phyloP scores from a whole-genome alignment of 2,797 vertebrate species.

The Pantherophis alleghaniensis region DNA sequence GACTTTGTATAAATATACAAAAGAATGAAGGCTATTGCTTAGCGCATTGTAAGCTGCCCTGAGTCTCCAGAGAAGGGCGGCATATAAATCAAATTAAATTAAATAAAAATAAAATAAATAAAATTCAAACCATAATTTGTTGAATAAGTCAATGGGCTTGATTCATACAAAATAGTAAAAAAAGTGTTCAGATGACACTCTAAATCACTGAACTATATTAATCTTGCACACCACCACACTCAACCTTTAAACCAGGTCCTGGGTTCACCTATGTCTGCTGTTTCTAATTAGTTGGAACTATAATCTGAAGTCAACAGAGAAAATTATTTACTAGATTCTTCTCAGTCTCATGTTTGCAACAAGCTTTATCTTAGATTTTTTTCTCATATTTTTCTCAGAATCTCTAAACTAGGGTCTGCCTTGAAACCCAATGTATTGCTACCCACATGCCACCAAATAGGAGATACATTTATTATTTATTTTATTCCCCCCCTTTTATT shows the following conservation, averaged over 20 bases:
- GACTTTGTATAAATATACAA: no score
- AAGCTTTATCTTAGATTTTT: background rate
- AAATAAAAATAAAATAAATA: no score
- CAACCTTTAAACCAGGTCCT: background rate
- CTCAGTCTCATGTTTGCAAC: background rate
- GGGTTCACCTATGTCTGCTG: background rate
- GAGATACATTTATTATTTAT: background rate
- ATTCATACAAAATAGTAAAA: background rate
- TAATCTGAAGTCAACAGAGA: background rate
- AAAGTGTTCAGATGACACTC: background rate
- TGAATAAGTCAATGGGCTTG: background rate
- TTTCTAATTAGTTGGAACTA: background rate
- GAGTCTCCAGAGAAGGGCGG: no score
- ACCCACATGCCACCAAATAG: background rate
- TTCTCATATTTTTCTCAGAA: background rate
- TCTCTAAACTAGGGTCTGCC: background rate
- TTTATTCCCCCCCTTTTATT: background rate
- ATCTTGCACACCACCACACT: background rate
- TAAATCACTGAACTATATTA: background rate
- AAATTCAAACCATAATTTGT: background rate
- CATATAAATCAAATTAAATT: no score
- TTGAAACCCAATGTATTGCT: background rate
- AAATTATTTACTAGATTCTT: background rate
- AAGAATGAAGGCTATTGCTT: no score
- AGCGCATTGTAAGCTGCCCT: no score